A percentile compares a stretch with the other conserved stretches of the same genome.
These are phyloP conservation scores for Caranx melampygus DNA, from an alignment of 2,113 vertebrate genomes.

Conservation along the genomic window DNA sequence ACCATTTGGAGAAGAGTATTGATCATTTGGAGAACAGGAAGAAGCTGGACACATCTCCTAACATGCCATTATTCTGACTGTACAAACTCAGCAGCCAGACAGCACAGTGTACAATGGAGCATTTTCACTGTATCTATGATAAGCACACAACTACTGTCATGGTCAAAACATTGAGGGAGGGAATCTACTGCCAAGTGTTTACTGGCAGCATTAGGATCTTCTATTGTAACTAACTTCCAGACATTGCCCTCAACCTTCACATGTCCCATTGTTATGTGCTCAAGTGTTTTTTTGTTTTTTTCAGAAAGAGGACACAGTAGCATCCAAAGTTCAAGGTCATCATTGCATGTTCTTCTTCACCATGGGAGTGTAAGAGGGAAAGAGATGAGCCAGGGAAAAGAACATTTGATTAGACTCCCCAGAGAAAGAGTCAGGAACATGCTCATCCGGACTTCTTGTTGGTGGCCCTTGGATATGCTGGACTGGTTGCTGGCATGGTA, in stretches of 20 bases:
- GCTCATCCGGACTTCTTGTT: constrained; percentile 37
- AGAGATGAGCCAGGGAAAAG: constrained; percentile 28
- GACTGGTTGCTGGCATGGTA: constrained; percentile 5
- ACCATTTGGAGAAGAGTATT: constrained; percentile 81
- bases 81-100: constrained; percentile 50
- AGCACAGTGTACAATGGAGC: constrained; percentile 24
- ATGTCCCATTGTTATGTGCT: constrained; percentile 30
- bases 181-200: constrained; percentile 14
- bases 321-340: constrained; percentile 59
- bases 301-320: constrained; percentile 34
- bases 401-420: constrained; percentile 62
- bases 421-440: constrained; percentile 43
- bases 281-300: constrained; percentile 24
- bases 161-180: neutral
- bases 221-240: constrained; percentile 23
- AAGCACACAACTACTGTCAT: neutral
- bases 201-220: constrained; percentile 25
- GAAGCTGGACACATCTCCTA: constrained; percentile 68
- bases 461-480: constrained; percentile 26
- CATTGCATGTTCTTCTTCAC: constrained; percentile 27
- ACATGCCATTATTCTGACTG: constrained; percentile 50
- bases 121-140: neutral
- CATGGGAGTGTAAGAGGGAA: constrained; percentile 14
- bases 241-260: constrained; percentile 42
- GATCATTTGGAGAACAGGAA: constrained; percentile 77